Evolutionary conservation across 1,140 invertebrate species (phyloP), one percentile per base, ranked within the genome.

Genomic region (Drosophila navojoa): DNA sequence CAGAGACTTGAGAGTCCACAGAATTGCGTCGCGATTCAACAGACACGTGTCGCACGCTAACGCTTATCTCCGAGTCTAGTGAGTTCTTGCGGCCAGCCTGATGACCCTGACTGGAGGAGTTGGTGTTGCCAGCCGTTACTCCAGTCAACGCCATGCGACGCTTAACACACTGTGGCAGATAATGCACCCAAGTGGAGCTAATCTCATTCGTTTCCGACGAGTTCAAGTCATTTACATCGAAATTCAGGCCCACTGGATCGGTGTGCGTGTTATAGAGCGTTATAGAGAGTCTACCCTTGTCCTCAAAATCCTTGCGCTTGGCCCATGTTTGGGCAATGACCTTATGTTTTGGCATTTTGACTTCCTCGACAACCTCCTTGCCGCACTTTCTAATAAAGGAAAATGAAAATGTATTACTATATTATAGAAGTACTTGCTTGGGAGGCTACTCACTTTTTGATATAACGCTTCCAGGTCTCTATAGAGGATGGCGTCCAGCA

Each of bases 281-380:
- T 76, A 98, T 96, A 40, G 97, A 98, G 16, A 98, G 93, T n/a
- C 96, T 93, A 0, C 97, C 97, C 58, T 95, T 95, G 82, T 95
- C 95, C 63, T 97, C 96, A 62, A 98, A 95, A 64, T 96, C 96
- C 82, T 96, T 96, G n/a, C 97, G 93, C 71, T 97, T 97, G 1
- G 96, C 96, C 94, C 97, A 98, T 1, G 96, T 97, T 90, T 97
- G 95, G 9, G 97, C 96, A 57, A 99, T 98, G 22, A 98, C 95
- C 92, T 97, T 97, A 91, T 98, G 97, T 84, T 98, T 98, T 81
- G 96, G 96, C 69, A 96, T 92, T 91, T 95, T 95, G 40, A 95
- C 93, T 19, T 95, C 95, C 69, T 96, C 95, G 72, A 96, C 94
- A 4, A 94, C 92, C 74, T 96, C 95, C 63, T 94, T 94, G n/a